A percentile compares a stretch with the other conserved stretches of the same genome.
These are phyloP conservation scores for Crocidura indochinensis DNA, from an alignment of 2,797 vertebrate species.

Conservation along the genomic window DNA sequence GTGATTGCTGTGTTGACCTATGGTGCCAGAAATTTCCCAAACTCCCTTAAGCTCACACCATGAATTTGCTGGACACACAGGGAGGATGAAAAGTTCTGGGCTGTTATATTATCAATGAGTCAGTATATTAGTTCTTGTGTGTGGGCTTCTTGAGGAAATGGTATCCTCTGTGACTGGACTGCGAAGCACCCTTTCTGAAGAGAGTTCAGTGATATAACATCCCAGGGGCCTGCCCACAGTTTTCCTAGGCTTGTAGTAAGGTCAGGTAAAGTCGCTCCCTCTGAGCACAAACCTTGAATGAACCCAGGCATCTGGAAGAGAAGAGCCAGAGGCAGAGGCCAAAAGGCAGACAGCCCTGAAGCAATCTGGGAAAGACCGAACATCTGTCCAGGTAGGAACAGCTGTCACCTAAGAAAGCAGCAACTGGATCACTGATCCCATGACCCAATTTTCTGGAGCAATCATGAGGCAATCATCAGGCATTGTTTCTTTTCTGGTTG, in stretches of 20 bases:
- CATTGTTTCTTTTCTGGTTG: not conserved
- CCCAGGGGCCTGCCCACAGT: not conserved
- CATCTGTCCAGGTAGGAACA: slow-evolving; percentile 54
- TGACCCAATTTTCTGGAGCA: slow-evolving; percentile 60
- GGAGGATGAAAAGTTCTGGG: not conserved
- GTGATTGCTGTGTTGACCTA: slow-evolving; percentile 22
- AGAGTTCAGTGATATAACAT: not conserved
- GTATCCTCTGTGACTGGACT: slow-evolving; percentile 5
- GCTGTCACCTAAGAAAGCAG: slow-evolving; percentile 14
- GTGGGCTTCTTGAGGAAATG: slow-evolving; percentile 34
- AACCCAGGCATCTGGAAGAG: slow-evolving; percentile 45
- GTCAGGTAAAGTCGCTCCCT: not conserved
- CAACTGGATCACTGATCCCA: slow-evolving; percentile 40
- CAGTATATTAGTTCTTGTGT: not conserved
- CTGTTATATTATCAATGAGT: not conserved
- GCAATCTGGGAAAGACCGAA: slow-evolving; percentile 36
- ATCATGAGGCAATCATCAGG: not conserved
- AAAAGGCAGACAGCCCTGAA: not conserved
- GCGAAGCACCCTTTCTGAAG: not conserved
- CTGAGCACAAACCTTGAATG: slow-evolving; percentile 14
- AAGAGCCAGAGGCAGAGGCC: not conserved
- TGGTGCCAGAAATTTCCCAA: slow-evolving; percentile 6
- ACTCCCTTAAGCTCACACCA: not conserved
- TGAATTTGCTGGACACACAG: not conserved
- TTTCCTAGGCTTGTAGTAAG: slow-evolving; percentile 36